These are phyloP conservation scores for Margarornis squamiger DNA, from an alignment of 2,797 vertebrate species.

Conservation along the genomic window DNA sequence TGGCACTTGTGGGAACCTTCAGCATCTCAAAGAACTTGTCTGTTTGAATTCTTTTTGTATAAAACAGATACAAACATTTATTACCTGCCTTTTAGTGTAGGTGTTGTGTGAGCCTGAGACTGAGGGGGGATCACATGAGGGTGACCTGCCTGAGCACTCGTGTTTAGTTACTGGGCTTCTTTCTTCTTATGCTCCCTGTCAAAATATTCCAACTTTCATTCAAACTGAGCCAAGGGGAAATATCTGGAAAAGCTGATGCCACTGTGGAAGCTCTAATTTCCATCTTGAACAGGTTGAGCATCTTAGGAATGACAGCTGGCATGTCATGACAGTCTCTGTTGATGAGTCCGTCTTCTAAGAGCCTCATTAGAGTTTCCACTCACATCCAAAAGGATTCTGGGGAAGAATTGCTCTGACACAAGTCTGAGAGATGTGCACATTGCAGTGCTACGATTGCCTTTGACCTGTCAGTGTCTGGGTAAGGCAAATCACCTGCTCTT, in stretches of 20 bases:
- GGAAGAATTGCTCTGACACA: constrained; percentile 19
- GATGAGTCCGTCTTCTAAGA: background rate
- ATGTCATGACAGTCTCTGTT: constrained; percentile 28
- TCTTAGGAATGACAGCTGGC: constrained; percentile 28
- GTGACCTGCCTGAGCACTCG: background rate
- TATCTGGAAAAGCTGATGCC: background rate
- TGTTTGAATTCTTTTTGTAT: background rate
- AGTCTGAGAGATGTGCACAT: background rate
- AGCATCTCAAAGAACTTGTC: background rate
- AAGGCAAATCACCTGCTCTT: constrained; percentile 6
- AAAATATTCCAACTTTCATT: background rate
- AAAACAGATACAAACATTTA: background rate
- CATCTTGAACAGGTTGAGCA: background rate
- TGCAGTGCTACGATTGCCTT: background rate
- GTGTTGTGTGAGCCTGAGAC: background rate
- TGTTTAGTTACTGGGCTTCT: background rate
- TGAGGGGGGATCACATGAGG: background rate
- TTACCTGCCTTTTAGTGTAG: background rate
- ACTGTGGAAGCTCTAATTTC: background rate
- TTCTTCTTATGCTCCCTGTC: background rate
- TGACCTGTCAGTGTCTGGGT: constrained; percentile 6
- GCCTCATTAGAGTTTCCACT: constrained; percentile 45
- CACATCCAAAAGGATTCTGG: background rate
- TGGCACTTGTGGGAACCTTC: background rate
- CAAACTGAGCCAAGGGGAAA: background rate